A percentile compares a stretch with the other conserved stretches of the same genome.
Conservation (phyloP, 2,888 invertebrate species). For the Drosophila helvetica region DNA sequence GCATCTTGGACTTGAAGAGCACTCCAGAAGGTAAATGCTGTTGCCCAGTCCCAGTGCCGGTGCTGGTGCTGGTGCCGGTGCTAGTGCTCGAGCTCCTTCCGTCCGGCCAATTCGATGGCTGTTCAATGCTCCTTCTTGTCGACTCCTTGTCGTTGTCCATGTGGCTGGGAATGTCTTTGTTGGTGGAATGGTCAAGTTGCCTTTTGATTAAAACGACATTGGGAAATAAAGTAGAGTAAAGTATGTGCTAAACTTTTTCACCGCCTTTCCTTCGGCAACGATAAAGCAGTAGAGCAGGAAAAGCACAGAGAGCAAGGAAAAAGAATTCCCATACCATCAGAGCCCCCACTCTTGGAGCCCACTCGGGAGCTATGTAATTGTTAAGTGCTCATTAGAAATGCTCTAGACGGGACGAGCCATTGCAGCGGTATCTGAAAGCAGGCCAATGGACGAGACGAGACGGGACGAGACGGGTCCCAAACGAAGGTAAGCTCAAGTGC, state of each 20-base stretch:
- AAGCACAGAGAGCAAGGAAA: constrained; percentile 1
- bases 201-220: constrained; percentile 69
- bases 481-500: constrained; percentile 54
- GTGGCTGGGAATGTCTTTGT: constrained; percentile 48
- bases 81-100: neutral
- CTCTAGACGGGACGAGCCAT: constrained; percentile 40
- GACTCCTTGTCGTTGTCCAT: constrained; percentile 13
- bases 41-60: constrained; percentile 6
- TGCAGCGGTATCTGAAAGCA: constrained; percentile 12
- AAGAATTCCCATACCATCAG: constrained; percentile 21
- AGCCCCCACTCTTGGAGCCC: constrained; percentile 21
- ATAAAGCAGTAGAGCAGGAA: constrained; percentile 4
- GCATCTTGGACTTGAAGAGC: constrained; percentile 54
- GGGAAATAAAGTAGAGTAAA: constrained; percentile 50
- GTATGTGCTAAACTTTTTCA: constrained; percentile 58
- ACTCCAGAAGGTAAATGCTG: constrained; percentile 48
- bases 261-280: neutral
- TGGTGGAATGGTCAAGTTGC: constrained; percentile 61
- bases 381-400: constrained; percentile 78
- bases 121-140: constrained; percentile 22
- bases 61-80: neutral
- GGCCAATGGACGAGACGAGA: no score
- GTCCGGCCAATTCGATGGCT: constrained; percentile 23
- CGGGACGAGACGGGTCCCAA: no score
- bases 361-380: constrained; percentile 67